Conservation (phyloP, 2,888 invertebrate genomes). For the Ichneumon xanthorius region DNA sequence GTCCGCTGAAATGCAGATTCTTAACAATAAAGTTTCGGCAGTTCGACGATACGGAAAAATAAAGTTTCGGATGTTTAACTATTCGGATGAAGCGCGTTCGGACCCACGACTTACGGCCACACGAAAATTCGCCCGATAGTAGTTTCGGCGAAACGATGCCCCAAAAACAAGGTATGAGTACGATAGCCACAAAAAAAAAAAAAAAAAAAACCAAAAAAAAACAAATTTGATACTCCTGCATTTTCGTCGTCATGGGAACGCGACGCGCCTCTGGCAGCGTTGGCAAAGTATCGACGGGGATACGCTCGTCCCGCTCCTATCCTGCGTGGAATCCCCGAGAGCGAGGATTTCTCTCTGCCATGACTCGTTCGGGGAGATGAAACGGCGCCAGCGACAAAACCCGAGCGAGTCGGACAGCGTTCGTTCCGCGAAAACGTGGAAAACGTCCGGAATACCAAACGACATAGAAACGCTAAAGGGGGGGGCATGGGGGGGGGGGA, state of each 20-base stretch:
- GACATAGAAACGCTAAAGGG: neutral
- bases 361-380: conserved; percentile 1
- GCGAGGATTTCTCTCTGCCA: conserved; percentile 6
- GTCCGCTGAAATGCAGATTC: too few relatives aligned
- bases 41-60: too few relatives aligned
- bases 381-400: conserved; percentile 3
- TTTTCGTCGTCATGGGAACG: conserved; percentile 69
- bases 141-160: too few relatives aligned
- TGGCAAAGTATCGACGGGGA: conserved; percentile 65
- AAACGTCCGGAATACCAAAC: conserved; percentile 68
- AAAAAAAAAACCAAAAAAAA: conserved; percentile 27
- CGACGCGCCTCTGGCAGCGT: conserved; percentile 41
- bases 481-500: too few relatives aligned
- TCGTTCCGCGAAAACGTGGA: conserved; percentile 61
- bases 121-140: too few relatives aligned
- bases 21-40: too few relatives aligned
- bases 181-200: conserved; percentile 28
- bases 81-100: too few relatives aligned
- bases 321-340: neutral
- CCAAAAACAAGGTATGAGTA: conserved; percentile 8
- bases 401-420: conserved; percentile 18
- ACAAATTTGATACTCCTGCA: conserved; percentile 36
- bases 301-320: conserved; percentile 14
- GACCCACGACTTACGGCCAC: too few relatives aligned
- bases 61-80: too few relatives aligned